Evolutionary conservation across 1,140 invertebrate genomes (phyloP), one percentile per base, ranked within the genome.

Genomic region (Nasonia vitripennis): DNA sequence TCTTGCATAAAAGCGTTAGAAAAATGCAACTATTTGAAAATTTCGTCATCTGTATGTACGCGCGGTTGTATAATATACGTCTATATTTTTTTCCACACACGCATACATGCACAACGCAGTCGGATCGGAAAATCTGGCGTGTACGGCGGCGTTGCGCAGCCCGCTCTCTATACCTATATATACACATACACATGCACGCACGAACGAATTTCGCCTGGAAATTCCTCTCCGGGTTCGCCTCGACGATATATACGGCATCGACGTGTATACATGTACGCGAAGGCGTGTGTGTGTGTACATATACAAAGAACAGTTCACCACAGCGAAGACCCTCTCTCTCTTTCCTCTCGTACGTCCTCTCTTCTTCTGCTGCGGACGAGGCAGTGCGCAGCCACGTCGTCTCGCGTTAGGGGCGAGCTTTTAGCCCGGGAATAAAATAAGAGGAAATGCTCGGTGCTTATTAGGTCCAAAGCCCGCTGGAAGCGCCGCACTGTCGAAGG

Each of bases 371-470:
- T 51, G 17, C 51, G 11, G 51, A 55, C 51, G 51, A 5, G 4
- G 55, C 55, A n/a, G 20, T 62, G 55, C n/a, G 73, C 37, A 41
- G 27, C 37, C 73, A 74, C 73, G 73, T 74, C 73, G 73, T 41
- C 31, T 74, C 17, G 73, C 73, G 37, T 74, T 74, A 74, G 73
- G 2, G 73, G 14, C 34, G 73, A 74, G 73, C 73, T 74, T 74
- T 74, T 74, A 74, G 73, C 34, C 17, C 37, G 17, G 73, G 11
- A 74, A 78, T 80, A 74, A 78, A 83, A 84, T 75, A 80, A 86
- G 55, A 86, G 27, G 51, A 86, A 78, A 81, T 75, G 73, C 75
- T 84, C 78, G 55, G 79, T 84, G 73, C 73, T 86, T 86, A 86
- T 86, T 86, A 86, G 86, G 41, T 81, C 70, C 31, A 81, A 86